Conservation (phyloP, 1,140 invertebrate genomes). For the Drosophila lini region DNA sequence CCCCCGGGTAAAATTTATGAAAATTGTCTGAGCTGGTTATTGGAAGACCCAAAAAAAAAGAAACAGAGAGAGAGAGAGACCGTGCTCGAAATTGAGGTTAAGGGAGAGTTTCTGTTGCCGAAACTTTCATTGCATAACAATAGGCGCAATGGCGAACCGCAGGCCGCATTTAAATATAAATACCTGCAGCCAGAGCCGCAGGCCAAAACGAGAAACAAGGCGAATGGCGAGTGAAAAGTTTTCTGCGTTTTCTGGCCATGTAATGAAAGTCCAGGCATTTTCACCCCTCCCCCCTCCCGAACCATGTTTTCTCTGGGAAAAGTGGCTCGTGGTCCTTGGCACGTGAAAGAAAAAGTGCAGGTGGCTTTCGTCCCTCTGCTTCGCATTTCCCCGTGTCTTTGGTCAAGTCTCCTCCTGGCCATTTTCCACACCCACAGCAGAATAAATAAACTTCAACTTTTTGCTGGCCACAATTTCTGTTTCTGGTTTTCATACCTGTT, state of each 20-base stretch:
- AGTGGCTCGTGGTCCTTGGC: constrained; percentile 63
- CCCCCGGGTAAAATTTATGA: constrained; percentile 46
- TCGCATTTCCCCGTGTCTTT: constrained; percentile 9
- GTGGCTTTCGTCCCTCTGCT: constrained; percentile 56
- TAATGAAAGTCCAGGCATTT: constrained; percentile 68
- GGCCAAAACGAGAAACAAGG: constrained; percentile 28
- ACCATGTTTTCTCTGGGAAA: constrained; percentile 11
- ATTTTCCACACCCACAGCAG: constrained; percentile 28
- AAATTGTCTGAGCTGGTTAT: constrained; percentile 48
- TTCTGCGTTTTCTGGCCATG: constrained; percentile 66
- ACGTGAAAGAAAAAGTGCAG: constrained; percentile 79
- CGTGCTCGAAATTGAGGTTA: constrained; percentile 21
- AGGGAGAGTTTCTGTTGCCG: constrained; percentile 33
- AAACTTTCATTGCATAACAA: constrained; percentile 80
- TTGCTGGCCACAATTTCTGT: constrained; percentile 60
- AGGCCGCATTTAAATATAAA: constrained; percentile 80
- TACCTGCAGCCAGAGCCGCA: constrained; percentile 67
- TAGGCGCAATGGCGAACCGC: constrained; percentile 76
- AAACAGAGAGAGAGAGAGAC: not conserved
- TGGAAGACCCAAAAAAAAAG: not conserved
- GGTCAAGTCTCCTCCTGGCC: not conserved
- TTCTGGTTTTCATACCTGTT: constrained; percentile 11
- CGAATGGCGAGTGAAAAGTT: constrained; percentile 61
- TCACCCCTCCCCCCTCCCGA: not conserved
- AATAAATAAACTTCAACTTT: constrained; percentile 80